These are phyloP conservation scores for Crocodylus rhombifer DNA, from an alignment of 2,797 vertebrate genomes.

Conservation along the genomic window DNA sequence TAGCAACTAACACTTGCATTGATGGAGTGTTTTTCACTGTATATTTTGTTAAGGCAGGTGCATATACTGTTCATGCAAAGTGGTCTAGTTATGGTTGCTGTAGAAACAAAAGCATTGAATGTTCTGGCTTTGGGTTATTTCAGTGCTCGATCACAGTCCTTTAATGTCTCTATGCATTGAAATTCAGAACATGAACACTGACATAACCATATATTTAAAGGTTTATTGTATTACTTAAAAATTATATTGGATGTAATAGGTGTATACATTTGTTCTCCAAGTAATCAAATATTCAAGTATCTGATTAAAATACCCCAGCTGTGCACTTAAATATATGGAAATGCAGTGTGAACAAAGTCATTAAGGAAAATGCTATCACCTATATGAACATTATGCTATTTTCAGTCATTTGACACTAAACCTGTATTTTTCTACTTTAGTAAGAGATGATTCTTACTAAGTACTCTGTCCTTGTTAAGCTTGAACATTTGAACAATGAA, in stretches of 20 bases:
- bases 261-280: not conserved
- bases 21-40: not conserved
- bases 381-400: accelerated
- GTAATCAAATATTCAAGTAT: not conserved
- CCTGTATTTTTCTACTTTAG: not conserved
- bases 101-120: slow-evolving; percentile 33
- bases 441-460: not conserved
- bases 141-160: not conserved
- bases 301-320: not conserved
- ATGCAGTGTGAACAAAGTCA: not conserved
- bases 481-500: accelerated
- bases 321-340: not conserved
- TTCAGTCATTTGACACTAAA: not conserved
- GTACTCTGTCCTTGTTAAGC: accelerated
- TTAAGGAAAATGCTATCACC: not conserved
- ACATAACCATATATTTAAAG: not conserved
- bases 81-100: slow-evolving; percentile 50
- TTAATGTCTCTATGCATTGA: not conserved
- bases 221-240: not conserved
- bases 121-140: slow-evolving; percentile 5
- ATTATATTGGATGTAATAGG: not conserved
- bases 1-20: not conserved
- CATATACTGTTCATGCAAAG: not conserved
- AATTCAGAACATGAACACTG: not conserved
- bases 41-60: accelerated